phyloP scores from a whole-genome alignment of 2,797 vertebrate species.

The Erpetoichthys calabaricus region DNA sequence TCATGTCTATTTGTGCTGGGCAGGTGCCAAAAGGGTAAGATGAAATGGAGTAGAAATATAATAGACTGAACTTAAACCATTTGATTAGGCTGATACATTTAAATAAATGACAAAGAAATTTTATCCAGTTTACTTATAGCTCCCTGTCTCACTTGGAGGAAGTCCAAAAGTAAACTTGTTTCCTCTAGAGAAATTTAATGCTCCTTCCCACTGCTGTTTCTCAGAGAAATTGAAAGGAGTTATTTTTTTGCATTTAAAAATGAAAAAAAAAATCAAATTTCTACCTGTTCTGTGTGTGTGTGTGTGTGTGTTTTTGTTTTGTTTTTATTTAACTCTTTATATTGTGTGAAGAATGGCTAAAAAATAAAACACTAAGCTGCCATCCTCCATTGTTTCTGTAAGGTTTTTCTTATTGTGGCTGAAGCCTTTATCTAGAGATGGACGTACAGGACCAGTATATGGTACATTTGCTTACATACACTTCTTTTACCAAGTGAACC shows the following conservation, averaged over 20 bases:
- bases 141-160: too few species aligned
- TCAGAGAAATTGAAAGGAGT: conserved; percentile 12
- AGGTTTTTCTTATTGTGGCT: too few species aligned
- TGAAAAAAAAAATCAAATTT: conserved; percentile 22
- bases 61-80: conserved; percentile 33
- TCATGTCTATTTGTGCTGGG: too few species aligned
- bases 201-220: conserved; percentile 20
- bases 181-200: conserved; percentile 32
- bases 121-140: conserved; percentile 32
- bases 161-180: conserved; percentile 42
- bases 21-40: conserved; percentile 19
- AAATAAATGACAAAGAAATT: conserved; percentile 38
- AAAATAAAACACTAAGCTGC: too few species aligned
- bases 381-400: too few species aligned
- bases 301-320: conserved; percentile 24
- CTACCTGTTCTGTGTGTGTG: conserved; percentile 23
- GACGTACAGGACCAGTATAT: too few species aligned
- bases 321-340: conserved; percentile 14
- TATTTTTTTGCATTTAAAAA: conserved; percentile 28
- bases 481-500: too few species aligned
- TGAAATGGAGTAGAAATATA: conserved; percentile 22
- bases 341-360: too few species aligned
- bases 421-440: too few species aligned
- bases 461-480: too few species aligned
- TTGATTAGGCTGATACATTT: conserved; percentile 24